Evolutionary conservation across 1,140 invertebrate species (phyloP), one percentile per base, ranked within the genome.

Genomic region (Melitaea cinxia): DNA sequence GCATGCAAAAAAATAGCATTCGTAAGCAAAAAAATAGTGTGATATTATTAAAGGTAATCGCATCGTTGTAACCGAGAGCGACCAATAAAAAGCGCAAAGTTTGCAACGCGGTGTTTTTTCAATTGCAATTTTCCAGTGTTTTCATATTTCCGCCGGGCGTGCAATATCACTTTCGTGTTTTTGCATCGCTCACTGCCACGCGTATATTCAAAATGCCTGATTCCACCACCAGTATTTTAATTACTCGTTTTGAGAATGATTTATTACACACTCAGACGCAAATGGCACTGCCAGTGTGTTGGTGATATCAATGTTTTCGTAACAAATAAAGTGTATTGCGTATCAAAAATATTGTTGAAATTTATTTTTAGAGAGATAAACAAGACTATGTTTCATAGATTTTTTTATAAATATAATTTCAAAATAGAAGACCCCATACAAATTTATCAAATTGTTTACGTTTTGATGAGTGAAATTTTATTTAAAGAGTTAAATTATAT

Each of bases 181-280:
- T 81, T 77, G 73, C 69, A 75, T 80, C 77, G 65, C 65, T 77
- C 80, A 78, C 71, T 65, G 73, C 67, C 65, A 64, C 75, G 78
- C 81, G 85, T 89, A 82, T 81, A 89, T 85, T 82, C 78, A 75
- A 80, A 82, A 82, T 73, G 84, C 78, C 84, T 87, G 85, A 91
- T 89, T 90, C 82, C 84, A 81, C 81, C 84, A 83, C 80, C 80
- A 86, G 85, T 87, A 82, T 91, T 91, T 91, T 91, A 91, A 91
- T 91, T 91, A 91, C 85, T 88, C 82, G 87, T 88, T 91, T 88
- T 81, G 76, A 69, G 80, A 82, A 91, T 91, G 86, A 91, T 91
- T 91, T 91, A 91, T 87, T 75, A 78, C 74, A 77, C 74, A 74
- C 70, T 74, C 83, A 77, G 70, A 76, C 78, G 65, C 78, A 82